These are phyloP conservation scores for Echinometra lucunter DNA, from an alignment of 53 echinoderm and acorn worm genomes.

Conservation along the genomic window DNA sequence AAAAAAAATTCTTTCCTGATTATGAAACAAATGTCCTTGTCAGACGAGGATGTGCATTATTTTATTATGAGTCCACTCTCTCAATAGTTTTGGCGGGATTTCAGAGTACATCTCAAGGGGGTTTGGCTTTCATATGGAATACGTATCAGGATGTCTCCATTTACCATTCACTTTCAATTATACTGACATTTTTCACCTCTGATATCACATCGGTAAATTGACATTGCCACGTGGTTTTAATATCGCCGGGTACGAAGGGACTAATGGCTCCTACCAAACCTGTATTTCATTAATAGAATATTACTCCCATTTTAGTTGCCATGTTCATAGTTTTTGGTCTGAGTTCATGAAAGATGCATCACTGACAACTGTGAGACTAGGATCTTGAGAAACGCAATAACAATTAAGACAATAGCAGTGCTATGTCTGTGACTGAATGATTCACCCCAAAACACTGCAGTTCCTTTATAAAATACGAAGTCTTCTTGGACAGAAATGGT, in stretches of 20 bases:
- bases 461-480: not conserved
- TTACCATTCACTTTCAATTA: constrained; percentile 58
- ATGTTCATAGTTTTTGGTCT: constrained; percentile 24
- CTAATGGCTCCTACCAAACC: constrained; percentile 16
- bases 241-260: not conserved
- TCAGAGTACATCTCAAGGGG: constrained; percentile 25
- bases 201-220: constrained; percentile 27
- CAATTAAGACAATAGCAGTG: not conserved
- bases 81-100: constrained; percentile 34
- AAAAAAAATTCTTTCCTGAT: not conserved
- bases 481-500: not conserved
- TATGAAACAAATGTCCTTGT: not conserved
- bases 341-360: constrained; percentile 9
- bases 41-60: not conserved
- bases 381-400: not conserved
- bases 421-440: not conserved
- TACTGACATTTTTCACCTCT: constrained; percentile 30
- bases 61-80: not conserved
- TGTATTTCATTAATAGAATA: constrained; percentile 25
- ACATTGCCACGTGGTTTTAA: constrained; percentile 33
- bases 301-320: constrained; percentile 34
- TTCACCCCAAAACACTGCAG: not conserved
- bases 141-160: constrained; percentile 53
- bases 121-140: constrained; percentile 36
- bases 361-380: constrained; percentile 8